These are phyloP conservation scores for Drosophila bunnanda DNA, from an alignment of 2,888 invertebrate species.

Conservation along the genomic window DNA sequence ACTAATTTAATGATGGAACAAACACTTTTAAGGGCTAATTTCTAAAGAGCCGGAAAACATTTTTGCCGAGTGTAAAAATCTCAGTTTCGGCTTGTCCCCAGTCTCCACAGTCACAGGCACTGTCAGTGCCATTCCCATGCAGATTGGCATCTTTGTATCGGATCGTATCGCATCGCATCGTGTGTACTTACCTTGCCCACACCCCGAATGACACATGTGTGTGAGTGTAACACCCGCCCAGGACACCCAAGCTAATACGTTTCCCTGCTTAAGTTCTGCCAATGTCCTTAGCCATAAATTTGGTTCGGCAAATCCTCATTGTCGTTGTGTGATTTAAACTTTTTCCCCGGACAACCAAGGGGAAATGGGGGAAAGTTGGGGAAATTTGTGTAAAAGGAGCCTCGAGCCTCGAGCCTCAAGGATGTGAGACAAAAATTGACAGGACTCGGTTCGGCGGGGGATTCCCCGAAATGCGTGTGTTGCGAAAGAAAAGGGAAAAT, in stretches of 20 bases:
- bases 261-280: slow-evolving; percentile 70
- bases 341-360: slow-evolving; percentile 47
- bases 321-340: slow-evolving; percentile 84
- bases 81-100: slow-evolving; percentile 7
- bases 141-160: slow-evolving; percentile 81
- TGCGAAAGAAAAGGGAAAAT: slow-evolving; percentile 52
- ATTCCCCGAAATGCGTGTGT: slow-evolving; percentile 36
- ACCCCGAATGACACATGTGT: background rate
- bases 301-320: slow-evolving; percentile 81
- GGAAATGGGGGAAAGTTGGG: slow-evolving; percentile 17
- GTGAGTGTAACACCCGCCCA: slow-evolving; percentile 32
- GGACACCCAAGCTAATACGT: slow-evolving; percentile 57
- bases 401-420: background rate
- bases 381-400: slow-evolving; percentile 11
- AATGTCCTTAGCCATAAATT: slow-evolving; percentile 82
- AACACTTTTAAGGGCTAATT: background rate
- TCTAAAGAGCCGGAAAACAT: background rate
- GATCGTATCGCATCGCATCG: slow-evolving; percentile 43
- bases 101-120: background rate
- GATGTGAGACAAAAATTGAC: slow-evolving; percentile 42
- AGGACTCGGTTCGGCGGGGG: slow-evolving; percentile 36
- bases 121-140: slow-evolving; percentile 68
- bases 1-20: background rate
- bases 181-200: slow-evolving; percentile 27
- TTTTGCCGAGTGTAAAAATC: slow-evolving; percentile 18